Conservation (phyloP, 2,888 invertebrate species). For the Parascotia fuliginaria region DNA sequence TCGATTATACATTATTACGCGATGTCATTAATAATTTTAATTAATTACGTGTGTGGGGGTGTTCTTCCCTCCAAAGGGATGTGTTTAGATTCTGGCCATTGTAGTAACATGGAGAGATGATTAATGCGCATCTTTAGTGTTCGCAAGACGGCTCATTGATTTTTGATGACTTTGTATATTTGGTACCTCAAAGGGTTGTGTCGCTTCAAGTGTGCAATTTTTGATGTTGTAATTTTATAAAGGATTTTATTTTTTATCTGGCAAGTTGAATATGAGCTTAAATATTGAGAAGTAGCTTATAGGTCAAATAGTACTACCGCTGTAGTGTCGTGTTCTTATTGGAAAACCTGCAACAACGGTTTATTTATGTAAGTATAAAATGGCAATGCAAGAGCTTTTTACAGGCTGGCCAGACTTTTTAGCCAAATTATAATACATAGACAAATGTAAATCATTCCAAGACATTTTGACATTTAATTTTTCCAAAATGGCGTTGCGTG, state of each 20-base stretch:
- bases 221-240: neutral
- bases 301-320: no score
- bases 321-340: no score
- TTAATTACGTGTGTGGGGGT: slow-evolving; percentile 65
- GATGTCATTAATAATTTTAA: slow-evolving; percentile 82
- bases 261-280: no score
- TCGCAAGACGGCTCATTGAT: slow-evolving; percentile 74
- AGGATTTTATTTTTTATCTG: neutral
- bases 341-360: no score
- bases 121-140: slow-evolving; percentile 67
- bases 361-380: no score
- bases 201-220: neutral
- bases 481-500: slow-evolving; percentile 49
- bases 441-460: slow-evolving; percentile 22
- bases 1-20: slow-evolving; percentile 79
- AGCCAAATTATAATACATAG: no score
- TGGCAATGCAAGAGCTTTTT: no score
- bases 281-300: no score
- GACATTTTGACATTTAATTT: slow-evolving; percentile 30
- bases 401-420: no score
- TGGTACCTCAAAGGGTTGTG: slow-evolving; percentile 35
- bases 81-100: slow-evolving; percentile 51
- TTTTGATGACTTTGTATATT: slow-evolving; percentile 53
- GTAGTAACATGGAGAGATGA: slow-evolving; percentile 71
- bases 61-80: slow-evolving; percentile 23